Percentiles rank a stretch among this genome's conserved stretches.
Conservation (phyloP, 2,888 invertebrate genomes). For the Athripsodes cinereus region DNA sequence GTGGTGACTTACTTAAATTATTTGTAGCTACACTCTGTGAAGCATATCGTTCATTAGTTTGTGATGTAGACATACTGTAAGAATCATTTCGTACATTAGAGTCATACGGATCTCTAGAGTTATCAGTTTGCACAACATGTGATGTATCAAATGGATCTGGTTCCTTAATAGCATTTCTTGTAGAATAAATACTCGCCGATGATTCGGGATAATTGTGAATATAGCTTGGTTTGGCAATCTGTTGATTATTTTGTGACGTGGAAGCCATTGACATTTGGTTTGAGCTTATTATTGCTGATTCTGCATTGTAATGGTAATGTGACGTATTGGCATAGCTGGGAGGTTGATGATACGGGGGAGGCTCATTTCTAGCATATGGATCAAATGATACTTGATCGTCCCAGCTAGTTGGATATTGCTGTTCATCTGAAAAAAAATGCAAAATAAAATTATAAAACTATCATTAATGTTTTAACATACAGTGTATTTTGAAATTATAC, state of each 20-base stretch:
- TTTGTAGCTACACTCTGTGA: neutral
- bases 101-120: neutral
- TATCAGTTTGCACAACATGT: conserved; percentile 29
- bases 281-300: neutral
- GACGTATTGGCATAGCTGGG: conserved; percentile 51
- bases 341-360: conserved; percentile 50
- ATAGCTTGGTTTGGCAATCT: neutral
- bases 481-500: no score
- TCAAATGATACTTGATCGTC: conserved; percentile 39
- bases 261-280: neutral
- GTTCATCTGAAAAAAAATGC: conserved; percentile 33
- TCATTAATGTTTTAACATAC: no score
- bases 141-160: conserved; percentile 66
- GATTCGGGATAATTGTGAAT: neutral
- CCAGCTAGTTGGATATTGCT: conserved; percentile 42
- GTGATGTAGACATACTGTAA: neutral
- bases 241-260: neutral
- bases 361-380: conserved; percentile 30
- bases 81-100: neutral
- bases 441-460: no score
- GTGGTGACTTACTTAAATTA: neutral
- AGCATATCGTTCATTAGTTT: neutral
- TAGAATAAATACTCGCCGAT: conserved; percentile 10
- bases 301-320: conserved; percentile 16
- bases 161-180: conserved; percentile 10